Base-by-base conservation (phyloP, 1,140 invertebrate species). In the Aphelinus atriplicis region DNA sequence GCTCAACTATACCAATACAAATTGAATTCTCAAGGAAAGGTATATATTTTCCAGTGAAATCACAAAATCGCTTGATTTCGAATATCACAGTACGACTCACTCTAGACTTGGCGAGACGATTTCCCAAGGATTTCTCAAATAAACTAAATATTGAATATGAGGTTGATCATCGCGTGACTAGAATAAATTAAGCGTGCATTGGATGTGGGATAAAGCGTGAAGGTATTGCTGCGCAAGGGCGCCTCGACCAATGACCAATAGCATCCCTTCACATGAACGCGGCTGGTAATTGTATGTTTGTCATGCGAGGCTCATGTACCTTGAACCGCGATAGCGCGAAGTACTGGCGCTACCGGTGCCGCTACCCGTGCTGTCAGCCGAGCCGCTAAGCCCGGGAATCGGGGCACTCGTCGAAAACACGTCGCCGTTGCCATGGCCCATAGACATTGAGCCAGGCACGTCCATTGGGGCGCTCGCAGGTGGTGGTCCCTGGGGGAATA, bases 401-500 rank as follows among this genome's bases (percentile, higher is more conserved):
- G 80, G 80, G 9, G 79, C 80, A 61, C 81, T 82, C 1, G 73
- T 75, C 2, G 81, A 78, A 66, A 82, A 79, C 1, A 78, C 53
- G 48, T 78, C 73, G 7, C 68, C 71, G 48, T 64, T 43, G 50
- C 60, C 6, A 7, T 63, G 69, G 1, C 9, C 70, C 55, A 50
- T 72, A 2, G 73, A 57, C 10, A 47, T 47, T 0, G 70, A 73
- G 5, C 79, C 80, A 6, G 86, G 87, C n/a, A 87, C 86, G 55
- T 86, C 82, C 0, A 88, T 80, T 1, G 87, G 86, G 10, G 82
- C 84, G 74, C 84, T 87, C 0, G 86, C 78, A 1, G 86, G 83
- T 6, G 86, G 86, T 42, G 86, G 84, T 6, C 86, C 86, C 64
- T 84, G 81, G 0, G 84, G 73, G 71, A 90, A 89, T 75, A 90